phyloP scores from a whole-genome alignment of 2,888 invertebrate genomes.

The Xanthorhoe designata region DNA sequence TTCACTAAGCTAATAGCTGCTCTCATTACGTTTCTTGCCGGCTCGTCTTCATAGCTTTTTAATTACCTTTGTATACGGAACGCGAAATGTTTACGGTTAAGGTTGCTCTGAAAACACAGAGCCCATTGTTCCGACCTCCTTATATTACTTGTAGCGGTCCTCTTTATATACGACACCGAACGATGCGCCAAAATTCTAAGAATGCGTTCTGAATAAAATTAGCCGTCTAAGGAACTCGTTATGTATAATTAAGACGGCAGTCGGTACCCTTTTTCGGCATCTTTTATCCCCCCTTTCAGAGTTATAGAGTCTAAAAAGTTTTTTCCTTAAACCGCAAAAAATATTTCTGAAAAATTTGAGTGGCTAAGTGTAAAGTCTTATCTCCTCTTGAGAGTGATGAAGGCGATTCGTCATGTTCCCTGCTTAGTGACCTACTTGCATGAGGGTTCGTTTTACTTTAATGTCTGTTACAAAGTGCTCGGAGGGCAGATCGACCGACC shows the following conservation, averaged over 20 bases:
- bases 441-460: slow-evolving; percentile 60
- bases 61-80: slow-evolving; percentile 76
- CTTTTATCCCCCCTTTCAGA: slow-evolving; percentile 37
- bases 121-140: slow-evolving; percentile 76
- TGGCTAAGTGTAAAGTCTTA: slow-evolving; percentile 68
- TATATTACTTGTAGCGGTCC: slow-evolving; percentile 78
- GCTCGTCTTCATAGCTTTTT: slow-evolving; percentile 74
- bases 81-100: slow-evolving; percentile 72
- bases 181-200: slow-evolving; percentile 73
- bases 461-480: slow-evolving; percentile 56
- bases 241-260: slow-evolving; percentile 56
- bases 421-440: slow-evolving; percentile 72
- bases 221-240: slow-evolving; percentile 63
- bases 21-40: slow-evolving; percentile 63
- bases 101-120: slow-evolving; percentile 71
- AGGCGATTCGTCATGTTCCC: slow-evolving; percentile 76
- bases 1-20: slow-evolving; percentile 50
- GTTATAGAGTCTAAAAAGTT: slow-evolving; percentile 17
- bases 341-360: slow-evolving; percentile 61
- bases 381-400: slow-evolving; percentile 71
- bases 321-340: slow-evolving; percentile 44
- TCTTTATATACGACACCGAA: slow-evolving; percentile 66
- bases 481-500: slow-evolving; percentile 54
- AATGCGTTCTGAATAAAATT: slow-evolving; percentile 75
- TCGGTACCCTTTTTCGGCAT: slow-evolving; percentile 40